Evolutionary conservation across 2,797 vertebrate species (phyloP).

Genomic region (Coilia nasus): DNA sequence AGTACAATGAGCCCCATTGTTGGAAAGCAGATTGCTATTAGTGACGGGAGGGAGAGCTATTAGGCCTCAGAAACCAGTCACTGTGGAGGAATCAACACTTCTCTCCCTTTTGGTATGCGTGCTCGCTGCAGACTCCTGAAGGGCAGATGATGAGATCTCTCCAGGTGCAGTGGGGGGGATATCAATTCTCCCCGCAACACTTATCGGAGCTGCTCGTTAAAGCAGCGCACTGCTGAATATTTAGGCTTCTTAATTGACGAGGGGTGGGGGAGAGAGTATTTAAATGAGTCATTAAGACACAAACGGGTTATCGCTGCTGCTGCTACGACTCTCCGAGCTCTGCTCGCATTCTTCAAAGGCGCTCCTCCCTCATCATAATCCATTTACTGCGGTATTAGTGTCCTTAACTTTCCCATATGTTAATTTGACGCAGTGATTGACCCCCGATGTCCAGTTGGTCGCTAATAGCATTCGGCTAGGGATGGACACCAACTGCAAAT

Average conservation of each 20-base stretch:
- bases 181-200: slow-evolving; percentile 59
- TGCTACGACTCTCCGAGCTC: slow-evolving; percentile 42
- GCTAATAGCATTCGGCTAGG: background rate
- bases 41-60: slow-evolving; percentile 45
- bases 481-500: background rate
- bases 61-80: slow-evolving; percentile 64
- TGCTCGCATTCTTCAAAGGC: slow-evolving; percentile 45
- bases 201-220: slow-evolving; percentile 70
- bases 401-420: slow-evolving; percentile 41
- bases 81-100: slow-evolving; percentile 73
- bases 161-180: slow-evolving; percentile 65
- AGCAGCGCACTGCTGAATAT: slow-evolving; percentile 65
- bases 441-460: slow-evolving; percentile 15
- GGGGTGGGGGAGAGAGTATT: slow-evolving; percentile 48
- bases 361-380: slow-evolving; percentile 43
- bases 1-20: slow-evolving; percentile 64
- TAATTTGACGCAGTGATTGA: slow-evolving; percentile 49
- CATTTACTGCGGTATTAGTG: slow-evolving; percentile 45
- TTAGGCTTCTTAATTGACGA: slow-evolving; percentile 61
- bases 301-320: slow-evolving; percentile 51
- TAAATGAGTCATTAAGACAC: slow-evolving; percentile 63
- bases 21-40: slow-evolving; percentile 71
- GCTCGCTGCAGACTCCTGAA: slow-evolving; percentile 64
- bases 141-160: slow-evolving; percentile 70
- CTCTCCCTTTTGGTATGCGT: slow-evolving; percentile 41